Evolutionary conservation across 2,113 vertebrate genomes (phyloP), one percentile per base, ranked within the genome.

Genomic region (Actenoides lindsayi): DNA sequence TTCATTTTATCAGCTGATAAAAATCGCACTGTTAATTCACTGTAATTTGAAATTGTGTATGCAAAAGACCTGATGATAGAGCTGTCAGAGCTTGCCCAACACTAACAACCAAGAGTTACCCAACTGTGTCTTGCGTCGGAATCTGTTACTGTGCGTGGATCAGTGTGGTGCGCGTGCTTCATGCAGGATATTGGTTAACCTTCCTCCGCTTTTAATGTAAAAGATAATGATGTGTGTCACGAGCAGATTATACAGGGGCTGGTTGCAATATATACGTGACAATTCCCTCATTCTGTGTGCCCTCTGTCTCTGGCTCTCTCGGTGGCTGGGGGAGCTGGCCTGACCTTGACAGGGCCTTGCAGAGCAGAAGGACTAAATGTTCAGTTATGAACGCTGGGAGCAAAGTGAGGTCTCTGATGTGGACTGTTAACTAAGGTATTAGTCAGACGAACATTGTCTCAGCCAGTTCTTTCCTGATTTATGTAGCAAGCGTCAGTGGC

Each of bases 1-100:
- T 96, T 97, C 81, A 95, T 97, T 94, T 95, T 94, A 94, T 95
- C 67, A 94, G 69, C 91, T 95, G 89, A 92, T 97, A 94, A 81
- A 88, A 96, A 93, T 68, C 1, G 0, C 79, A 53, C 54, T 79
- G 33, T 96, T 96, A 94, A 89, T 95, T 94, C 92, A 94, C 90
- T 97, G 85, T 96, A 95, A 95, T 91, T 97, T 97, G 96, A 96
- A 97, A 89, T 73, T 89, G 3, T 65, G 19, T 37, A 53, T 53
- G 76, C 39, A 89, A 87, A 87, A 88, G 75, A 67, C 87, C 76
- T 90, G 89, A 69, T 89, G 88, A 78, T 46, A 87, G 93, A 93
- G 70, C 67, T 94, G 87, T 96, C 94, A 93, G 95, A 97, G 90
- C 94, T 97, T 87, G 86, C 93, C 97, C 86, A 94, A 44, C 75